Evolutionary conservation across 1,140 invertebrate genomes (phyloP), one percentile per base, ranked within the genome.

Genomic region (Drosophila dunni): DNA sequence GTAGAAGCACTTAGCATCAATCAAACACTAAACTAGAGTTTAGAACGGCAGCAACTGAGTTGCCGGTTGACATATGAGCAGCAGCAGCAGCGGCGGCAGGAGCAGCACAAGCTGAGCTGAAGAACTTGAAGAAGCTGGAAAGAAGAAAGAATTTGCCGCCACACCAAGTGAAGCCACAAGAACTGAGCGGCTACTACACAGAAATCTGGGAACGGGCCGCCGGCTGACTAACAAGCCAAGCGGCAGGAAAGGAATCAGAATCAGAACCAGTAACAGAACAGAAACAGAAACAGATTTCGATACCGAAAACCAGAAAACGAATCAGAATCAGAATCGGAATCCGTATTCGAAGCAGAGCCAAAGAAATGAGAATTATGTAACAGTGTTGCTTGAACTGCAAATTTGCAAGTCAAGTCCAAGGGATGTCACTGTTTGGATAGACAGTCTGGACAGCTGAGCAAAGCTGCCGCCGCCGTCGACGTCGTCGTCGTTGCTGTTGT

Each of bases 21-120:
- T 91, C 90, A 91, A 82, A 85, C 73, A 75, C 69, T 83, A 86
- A 83, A 88, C 79, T 78, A 83, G 72, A 88, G 81, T 86, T 86
- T 86, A 86, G 82, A 86, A 86, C 79, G 79, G 79, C 76, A 83
- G 73, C 83, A 78, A 74, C 77, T 65, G 68, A 75, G 63, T 80
- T 80, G 70, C 71, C 72, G 71, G 86, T 91, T 91, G 89, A 91
- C 90, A 91, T 91, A 86, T 91, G 82, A 91, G 85, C 82, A 81
- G 51, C 57, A 69, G 34, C 46, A 66, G 50, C 50, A 50, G 50
- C 61, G 57, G 11, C 56, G 36, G 38, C 69, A 40, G 57, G 54
- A 44, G 38, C 69, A 40, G 57, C 63, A 54, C 24, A 29, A 29
- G 24, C 24, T 29, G 50, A 51, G 70, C 66, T 36, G 44, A 53